Conservation (phyloP, 2,113 vertebrate species). For the Bubo bubo region DNA sequence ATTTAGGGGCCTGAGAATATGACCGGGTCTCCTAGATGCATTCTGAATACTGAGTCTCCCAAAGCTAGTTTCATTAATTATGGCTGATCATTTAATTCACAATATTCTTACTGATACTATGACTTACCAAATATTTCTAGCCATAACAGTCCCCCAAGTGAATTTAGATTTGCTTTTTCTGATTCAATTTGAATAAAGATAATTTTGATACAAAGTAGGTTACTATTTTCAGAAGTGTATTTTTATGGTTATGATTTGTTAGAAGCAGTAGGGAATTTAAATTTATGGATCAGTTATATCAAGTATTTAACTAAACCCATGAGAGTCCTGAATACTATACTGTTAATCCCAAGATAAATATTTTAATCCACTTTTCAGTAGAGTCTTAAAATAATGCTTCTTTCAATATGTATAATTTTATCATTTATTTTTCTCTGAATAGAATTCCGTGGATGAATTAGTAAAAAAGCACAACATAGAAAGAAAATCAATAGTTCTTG, state of each 20-base stretch:
- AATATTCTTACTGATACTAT: neutral
- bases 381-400: slow-evolving; percentile 38
- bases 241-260: slow-evolving; percentile 53
- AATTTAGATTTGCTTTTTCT: slow-evolving; percentile 13
- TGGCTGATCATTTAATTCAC: neutral
- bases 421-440: slow-evolving; percentile 41
- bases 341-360: slow-evolving; percentile 55
- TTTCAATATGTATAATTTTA: slow-evolving; percentile 61
- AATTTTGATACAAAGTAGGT: slow-evolving; percentile 10
- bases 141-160: neutral
- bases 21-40: neutral
- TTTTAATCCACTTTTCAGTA: slow-evolving; percentile 58
- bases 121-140: slow-evolving; percentile 14
- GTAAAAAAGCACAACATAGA: slow-evolving; percentile 36
- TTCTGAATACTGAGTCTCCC: neutral
- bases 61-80: slow-evolving; percentile 1
- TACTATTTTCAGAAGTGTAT: neutral
- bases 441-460: slow-evolving; percentile 31
- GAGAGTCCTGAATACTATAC: slow-evolving; percentile 35
- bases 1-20: neutral
- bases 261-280: slow-evolving; percentile 43
- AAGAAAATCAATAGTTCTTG: slow-evolving; percentile 50
- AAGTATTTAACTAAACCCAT: slow-evolving; percentile 52
- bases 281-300: slow-evolving; percentile 51
- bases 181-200: neutral